Evolutionary conservation across 2,888 invertebrate genomes (phyloP), one percentile per base, ranked within the genome.

Genomic region (Auanema sp.): DNA sequence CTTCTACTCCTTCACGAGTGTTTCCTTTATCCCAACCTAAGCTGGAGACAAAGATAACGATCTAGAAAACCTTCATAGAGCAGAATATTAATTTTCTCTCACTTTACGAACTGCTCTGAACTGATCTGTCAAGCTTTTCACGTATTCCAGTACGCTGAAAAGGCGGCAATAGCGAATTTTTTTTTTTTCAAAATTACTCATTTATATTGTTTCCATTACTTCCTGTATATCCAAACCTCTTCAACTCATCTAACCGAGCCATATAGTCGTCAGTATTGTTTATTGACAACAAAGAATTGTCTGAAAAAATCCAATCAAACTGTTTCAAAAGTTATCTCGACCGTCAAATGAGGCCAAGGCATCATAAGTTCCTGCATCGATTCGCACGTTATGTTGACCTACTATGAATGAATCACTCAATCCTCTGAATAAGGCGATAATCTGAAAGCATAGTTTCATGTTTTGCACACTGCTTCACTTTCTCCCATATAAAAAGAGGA

Each of bases 1-100:
- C 47, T 18, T 68, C 70, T 1, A 41, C 41, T 21, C 61, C 65
- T 25, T 65, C 58, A 14, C 53, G 23, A 14, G 56, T 49, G 50
- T 69, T 71, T 52, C 71, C 71, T 51, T 62, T 69, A 51, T 73
- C 67, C 73, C 73, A 73, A 23, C 73, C 73, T 41, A 65, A 57
- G 10, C 71, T 68, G 40, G 67, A 67, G 16, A 71, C 16, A 23
- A 70, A 52, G 2, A 69, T 40, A 8, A 72, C 33, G 5, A 72
- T 44, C 52, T 59, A 16, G 23, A 50, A 42, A 55, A 8, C 10
- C 53, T 21, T n/a, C 11, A 14, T 21, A 41, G 40, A 16, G 18
- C 4, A 24, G 53, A 14, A 59, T n/a, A 24, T 5, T 10, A 16
- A 56, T 41, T n/a, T 21, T 60, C 41, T 43, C 55, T 12, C 18